phyloP scores from a whole-genome alignment of 2,113 vertebrate genomes.

The Camelus bactrianus region DNA sequence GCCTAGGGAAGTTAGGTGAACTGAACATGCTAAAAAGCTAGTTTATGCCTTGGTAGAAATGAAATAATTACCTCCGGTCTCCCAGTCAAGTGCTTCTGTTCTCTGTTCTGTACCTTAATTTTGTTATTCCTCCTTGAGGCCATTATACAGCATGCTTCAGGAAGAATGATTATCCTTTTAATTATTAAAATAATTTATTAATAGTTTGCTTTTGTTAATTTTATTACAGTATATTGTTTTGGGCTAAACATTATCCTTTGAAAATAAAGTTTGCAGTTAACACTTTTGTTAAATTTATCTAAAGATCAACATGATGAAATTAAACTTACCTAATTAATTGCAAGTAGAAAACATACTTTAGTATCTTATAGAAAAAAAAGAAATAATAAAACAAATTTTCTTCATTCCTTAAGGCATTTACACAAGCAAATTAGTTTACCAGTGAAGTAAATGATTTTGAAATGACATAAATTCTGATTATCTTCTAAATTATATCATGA shows the following conservation, averaged over 20 bases:
- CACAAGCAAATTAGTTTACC: background rate
- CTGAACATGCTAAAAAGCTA: background rate
- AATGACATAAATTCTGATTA: conserved; percentile 27
- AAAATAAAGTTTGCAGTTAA: conserved; percentile 49
- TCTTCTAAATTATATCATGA: conserved; percentile 32
- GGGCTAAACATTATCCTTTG: background rate
- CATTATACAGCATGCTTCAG: background rate
- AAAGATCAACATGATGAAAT: background rate
- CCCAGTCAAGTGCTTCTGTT: background rate
- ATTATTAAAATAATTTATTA: conserved; percentile 26
- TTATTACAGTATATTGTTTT: background rate
- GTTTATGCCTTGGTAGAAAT: background rate
- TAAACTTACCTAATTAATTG: background rate
- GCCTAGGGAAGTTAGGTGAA: background rate
- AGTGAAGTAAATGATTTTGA: conserved; percentile 47
- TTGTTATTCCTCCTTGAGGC: background rate
- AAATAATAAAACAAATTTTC: background rate
- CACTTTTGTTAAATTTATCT: conserved; percentile 20
- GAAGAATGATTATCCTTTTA: background rate
- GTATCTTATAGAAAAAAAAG: background rate
- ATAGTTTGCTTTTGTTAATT: background rate
- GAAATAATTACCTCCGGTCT: background rate
- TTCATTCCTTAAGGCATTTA: conserved; percentile 2
- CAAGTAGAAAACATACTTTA: conserved; percentile 33
- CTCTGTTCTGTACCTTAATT: background rate